Conservation (phyloP, 1,140 invertebrate genomes). For the Lepidurus packardi region DNA sequence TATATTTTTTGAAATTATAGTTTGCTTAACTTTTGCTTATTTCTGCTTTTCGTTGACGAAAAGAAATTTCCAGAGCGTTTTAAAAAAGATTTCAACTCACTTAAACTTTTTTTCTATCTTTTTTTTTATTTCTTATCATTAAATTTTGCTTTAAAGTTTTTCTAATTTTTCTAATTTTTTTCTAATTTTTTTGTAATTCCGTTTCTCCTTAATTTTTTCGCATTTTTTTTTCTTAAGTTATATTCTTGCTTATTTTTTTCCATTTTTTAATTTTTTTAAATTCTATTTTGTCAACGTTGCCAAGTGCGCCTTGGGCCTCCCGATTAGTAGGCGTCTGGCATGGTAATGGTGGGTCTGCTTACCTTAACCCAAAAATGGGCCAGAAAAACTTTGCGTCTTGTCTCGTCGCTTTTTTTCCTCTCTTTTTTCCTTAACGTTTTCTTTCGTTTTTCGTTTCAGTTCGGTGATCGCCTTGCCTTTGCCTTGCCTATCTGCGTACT, state of each 20-base stretch:
- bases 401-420: slow-evolving; percentile 8
- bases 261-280: neutral
- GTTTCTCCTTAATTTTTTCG: neutral
- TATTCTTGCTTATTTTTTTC: no score
- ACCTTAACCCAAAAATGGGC: neutral
- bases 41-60: no score
- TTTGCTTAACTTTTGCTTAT: no score
- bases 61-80: no score
- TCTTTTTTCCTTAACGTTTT: neutral
- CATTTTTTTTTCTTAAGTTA: no score
- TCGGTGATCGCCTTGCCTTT: neutral
- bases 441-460: neutral
- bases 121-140: no score
- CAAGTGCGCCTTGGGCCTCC: slow-evolving; percentile 5
- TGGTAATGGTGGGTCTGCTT: neutral
- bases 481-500: neutral
- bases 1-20: no score
- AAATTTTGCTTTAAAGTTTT: no score
- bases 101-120: no score
- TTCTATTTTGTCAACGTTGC: neutral
- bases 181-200: no score
- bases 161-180: neutral
- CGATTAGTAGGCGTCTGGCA: slow-evolving; percentile 1
- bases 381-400: slow-evolving; percentile 3
- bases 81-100: no score